A percentile compares a stretch with the other conserved stretches of the same genome.
Evolutionary conservation across 2,797 vertebrate genomes (phyloP).

Genomic region (Melanotaenia boesemani): DNA sequence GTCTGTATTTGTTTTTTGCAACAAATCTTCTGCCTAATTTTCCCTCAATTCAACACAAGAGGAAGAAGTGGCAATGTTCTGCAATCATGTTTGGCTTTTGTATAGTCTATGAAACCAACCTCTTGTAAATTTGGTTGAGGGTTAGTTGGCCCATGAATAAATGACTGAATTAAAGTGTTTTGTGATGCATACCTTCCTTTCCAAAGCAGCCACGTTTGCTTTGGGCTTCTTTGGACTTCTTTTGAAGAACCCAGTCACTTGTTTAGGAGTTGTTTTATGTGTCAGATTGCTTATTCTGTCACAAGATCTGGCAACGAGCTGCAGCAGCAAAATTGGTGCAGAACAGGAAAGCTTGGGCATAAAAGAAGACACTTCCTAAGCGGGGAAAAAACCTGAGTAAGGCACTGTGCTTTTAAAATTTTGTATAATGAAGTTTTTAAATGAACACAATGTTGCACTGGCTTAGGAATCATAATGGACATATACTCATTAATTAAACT

Average conservation of each 20-base stretch:
- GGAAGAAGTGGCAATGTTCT: no score
- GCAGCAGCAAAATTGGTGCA: not conserved
- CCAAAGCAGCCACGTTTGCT: no score
- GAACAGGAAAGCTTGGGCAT: not conserved
- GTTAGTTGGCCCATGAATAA: not conserved
- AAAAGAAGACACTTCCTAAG: not conserved
- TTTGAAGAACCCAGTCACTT: not conserved
- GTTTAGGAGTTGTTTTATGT: not conserved
- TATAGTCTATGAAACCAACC: not conserved
- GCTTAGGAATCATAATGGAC: no score
- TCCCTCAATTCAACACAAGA: not conserved
- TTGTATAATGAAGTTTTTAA: not conserved
- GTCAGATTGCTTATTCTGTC: no score
- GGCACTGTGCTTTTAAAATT: not conserved
- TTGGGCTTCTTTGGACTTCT: no score
- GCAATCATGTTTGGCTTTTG: not conserved
- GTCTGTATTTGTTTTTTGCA: not conserved
- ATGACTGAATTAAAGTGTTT: no score
- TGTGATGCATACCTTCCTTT: not conserved
- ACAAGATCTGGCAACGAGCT: not conserved
- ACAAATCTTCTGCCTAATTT: not conserved
- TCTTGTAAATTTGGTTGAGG: not conserved
- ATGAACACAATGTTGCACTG: not conserved
- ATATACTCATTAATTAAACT: not conserved
- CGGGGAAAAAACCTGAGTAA: not conserved